Evolutionary conservation across 1,140 invertebrate genomes (phyloP).

Genomic region (Melanaphis sacchari): DNA sequence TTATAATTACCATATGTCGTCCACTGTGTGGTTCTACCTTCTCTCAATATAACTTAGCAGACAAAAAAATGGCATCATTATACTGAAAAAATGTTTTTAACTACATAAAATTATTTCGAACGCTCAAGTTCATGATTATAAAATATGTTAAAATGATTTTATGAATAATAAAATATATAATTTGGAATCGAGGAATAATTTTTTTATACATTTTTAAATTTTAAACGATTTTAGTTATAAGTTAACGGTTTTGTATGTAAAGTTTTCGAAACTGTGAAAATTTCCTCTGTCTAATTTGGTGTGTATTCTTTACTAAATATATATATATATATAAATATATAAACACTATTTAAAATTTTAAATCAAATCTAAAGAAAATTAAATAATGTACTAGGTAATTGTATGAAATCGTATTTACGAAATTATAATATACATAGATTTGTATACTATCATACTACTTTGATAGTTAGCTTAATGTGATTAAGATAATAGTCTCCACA

Average conservation of each 20-base stretch:
- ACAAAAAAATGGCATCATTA: background rate
- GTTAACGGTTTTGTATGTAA: too few relatives aligned
- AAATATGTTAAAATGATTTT: background rate
- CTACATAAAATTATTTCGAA: background rate
- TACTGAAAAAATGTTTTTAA: background rate
- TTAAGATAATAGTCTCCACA: background rate
- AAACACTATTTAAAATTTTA: background rate
- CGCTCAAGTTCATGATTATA: background rate
- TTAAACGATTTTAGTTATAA: too few relatives aligned
- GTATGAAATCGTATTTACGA: background rate
- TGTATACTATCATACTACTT: too few relatives aligned
- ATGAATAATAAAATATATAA: background rate
- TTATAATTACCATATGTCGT: conserved; percentile 2
- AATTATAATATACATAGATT: background rate
- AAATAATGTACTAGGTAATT: background rate
- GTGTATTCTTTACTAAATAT: too few relatives aligned
- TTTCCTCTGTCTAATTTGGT: too few relatives aligned
- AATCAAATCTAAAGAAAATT: background rate
- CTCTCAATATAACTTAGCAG: background rate
- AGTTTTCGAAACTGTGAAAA: too few relatives aligned
- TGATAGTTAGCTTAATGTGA: too few relatives aligned
- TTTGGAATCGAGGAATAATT: background rate
- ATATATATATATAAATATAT: too few relatives aligned
- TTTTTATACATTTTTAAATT: background rate
- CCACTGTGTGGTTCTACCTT: background rate